Conservation (phyloP, 2,888 invertebrate genomes). For the Acronicta psi region DNA sequence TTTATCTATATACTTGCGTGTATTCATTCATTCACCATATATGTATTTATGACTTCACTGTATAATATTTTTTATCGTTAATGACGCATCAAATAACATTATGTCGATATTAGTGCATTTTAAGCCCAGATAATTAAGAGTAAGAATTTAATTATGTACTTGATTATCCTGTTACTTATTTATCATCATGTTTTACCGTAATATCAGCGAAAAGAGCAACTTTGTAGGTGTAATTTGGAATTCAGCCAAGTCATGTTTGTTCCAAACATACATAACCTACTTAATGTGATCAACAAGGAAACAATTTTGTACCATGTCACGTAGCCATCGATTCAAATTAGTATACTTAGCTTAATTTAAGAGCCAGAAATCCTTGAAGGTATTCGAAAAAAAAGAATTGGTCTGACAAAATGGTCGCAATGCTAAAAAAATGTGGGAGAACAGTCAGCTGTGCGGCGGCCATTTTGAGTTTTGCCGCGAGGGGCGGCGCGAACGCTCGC, state of each 20-base stretch:
- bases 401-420: slow-evolving; percentile 73
- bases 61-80: neutral
- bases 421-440: slow-evolving; percentile 73
- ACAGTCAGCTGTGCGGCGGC: slow-evolving; percentile 82
- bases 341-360: slow-evolving; percentile 49
- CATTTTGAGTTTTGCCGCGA: slow-evolving; percentile 79
- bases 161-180: neutral
- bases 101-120: neutral
- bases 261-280: slow-evolving; percentile 43
- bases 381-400: slow-evolving; percentile 59
- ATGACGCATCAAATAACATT: too few relatives aligned
- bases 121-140: neutral
- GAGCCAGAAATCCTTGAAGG: slow-evolving; percentile 53
- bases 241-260: slow-evolving; percentile 54
- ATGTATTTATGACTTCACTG: too few relatives aligned
- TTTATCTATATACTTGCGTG: neutral
- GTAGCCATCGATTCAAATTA: slow-evolving; percentile 52
- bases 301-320: slow-evolving; percentile 37
- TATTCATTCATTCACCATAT: slow-evolving; percentile 21
- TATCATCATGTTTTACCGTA: slow-evolving; percentile 23
- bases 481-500: slow-evolving; percentile 68
- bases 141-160: neutral
- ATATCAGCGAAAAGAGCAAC: slow-evolving; percentile 43
- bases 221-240: slow-evolving; percentile 62
- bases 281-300: slow-evolving; percentile 44